These are phyloP conservation scores for Melanocharis versteri DNA, from an alignment of 2,113 vertebrate species.

Conservation along the genomic window DNA sequence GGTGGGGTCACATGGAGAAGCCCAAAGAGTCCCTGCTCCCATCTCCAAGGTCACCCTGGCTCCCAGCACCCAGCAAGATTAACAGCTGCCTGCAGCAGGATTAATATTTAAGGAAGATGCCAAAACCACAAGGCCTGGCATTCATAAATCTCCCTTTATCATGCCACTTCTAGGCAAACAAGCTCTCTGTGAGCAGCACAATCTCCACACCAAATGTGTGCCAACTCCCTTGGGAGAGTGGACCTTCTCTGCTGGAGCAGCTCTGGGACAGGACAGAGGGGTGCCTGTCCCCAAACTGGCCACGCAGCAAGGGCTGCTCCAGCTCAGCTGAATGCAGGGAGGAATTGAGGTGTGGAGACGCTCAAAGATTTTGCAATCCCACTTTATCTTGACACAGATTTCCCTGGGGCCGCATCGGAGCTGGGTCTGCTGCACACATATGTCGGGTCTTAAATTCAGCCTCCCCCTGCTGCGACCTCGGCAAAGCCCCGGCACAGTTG, in stretches of 20 bases:
- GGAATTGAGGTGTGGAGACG: accelerated
- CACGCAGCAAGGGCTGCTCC: background rate
- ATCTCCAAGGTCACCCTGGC: background rate
- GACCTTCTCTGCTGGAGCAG: background rate
- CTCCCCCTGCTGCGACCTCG: accelerated
- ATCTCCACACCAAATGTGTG: background rate
- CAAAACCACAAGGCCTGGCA: background rate
- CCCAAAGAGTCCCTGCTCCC: background rate
- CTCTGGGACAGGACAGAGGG: background rate
- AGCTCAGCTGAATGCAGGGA: background rate
- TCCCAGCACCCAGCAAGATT: background rate
- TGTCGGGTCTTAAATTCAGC: background rate
- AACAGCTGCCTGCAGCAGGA: background rate
- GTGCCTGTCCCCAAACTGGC: background rate
- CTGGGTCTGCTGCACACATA: background rate
- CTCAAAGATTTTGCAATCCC: background rate
- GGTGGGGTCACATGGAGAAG: background rate
- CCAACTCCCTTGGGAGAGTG: background rate
- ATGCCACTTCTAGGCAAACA: background rate
- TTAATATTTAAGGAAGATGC: background rate
- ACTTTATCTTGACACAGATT: background rate
- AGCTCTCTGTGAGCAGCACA: background rate
- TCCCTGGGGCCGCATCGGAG: background rate
- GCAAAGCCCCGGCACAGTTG: accelerated
- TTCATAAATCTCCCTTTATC: background rate